Evolutionary conservation across 2,797 vertebrate genomes (phyloP).

Genomic region (Lepilemur septentrionalis): DNA sequence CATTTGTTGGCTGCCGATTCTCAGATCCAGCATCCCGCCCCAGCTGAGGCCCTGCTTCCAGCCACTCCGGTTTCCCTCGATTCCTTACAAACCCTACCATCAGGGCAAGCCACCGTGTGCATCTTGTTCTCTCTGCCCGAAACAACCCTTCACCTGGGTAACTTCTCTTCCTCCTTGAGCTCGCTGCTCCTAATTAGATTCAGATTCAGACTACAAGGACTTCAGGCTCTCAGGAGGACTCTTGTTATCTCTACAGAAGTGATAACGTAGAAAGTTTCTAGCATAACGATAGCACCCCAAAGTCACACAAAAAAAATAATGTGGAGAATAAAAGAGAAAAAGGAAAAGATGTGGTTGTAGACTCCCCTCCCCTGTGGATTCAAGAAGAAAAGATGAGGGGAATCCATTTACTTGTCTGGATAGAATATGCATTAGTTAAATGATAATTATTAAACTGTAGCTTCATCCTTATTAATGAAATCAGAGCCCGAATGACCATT

Average conservation of each 20-base stretch:
- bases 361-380: not conserved
- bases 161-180: not conserved
- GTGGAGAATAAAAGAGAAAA: not conserved
- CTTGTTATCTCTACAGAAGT: not conserved
- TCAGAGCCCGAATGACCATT: conserved; percentile 55
- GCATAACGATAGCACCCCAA: not conserved
- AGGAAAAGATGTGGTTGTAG: not conserved
- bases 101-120: fast-evolving
- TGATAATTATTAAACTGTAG: conserved; percentile 67
- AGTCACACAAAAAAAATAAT: not conserved
- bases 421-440: conserved; percentile 50
- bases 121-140: not conserved
- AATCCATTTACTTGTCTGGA: conserved; percentile 49
- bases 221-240: not conserved
- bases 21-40: not conserved
- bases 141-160: not conserved
- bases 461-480: conserved; percentile 66
- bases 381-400: conserved; percentile 31
- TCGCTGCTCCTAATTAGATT: not conserved
- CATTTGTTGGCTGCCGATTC: fast-evolving
- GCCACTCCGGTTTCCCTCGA: not conserved
- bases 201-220: not conserved
- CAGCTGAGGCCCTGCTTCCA: not conserved
- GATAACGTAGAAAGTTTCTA: conserved; percentile 4
- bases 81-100: not conserved